Conservation (phyloP, 2,797 vertebrate genomes). For the Mormyrus hasselquistii region DNA sequence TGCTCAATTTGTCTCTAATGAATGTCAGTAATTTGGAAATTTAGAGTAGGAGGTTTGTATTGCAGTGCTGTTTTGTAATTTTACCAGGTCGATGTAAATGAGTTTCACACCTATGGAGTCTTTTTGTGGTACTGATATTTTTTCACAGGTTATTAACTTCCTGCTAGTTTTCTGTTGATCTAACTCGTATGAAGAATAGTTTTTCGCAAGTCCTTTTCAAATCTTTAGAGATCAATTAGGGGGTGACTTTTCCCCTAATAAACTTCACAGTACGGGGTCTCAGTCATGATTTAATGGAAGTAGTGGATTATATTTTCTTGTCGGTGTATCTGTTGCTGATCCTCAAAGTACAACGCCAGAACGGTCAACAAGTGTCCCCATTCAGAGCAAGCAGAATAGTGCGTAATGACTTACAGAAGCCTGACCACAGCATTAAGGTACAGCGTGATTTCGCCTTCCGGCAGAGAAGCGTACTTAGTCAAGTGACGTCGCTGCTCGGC, state of each 20-base stretch:
- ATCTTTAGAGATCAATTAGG: neutral
- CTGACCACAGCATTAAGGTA: neutral
- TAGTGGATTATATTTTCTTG: neutral
- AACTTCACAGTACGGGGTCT: neutral
- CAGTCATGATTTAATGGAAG: neutral
- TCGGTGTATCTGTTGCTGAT: neutral
- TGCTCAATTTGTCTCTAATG: neutral
- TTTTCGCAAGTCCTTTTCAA: neutral
- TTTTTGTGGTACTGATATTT: neutral
- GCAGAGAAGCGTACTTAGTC: neutral
- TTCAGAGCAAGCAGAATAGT: neutral
- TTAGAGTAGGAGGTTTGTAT: neutral
- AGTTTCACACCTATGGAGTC: neutral
- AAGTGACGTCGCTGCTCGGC: neutral
- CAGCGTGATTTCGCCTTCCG: neutral
- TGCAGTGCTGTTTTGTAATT: neutral
- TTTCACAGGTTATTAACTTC: neutral
- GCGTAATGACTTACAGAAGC: neutral
- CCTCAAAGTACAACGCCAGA: neutral
- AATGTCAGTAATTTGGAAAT: neutral
- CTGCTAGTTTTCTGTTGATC: neutral
- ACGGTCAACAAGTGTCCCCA: neutral
- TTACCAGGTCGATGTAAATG: neutral
- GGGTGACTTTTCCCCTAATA: neutral
- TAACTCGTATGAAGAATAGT: neutral